Conservation (phyloP, 2,113 vertebrate species). For the Gymnarchus niloticus region DNA sequence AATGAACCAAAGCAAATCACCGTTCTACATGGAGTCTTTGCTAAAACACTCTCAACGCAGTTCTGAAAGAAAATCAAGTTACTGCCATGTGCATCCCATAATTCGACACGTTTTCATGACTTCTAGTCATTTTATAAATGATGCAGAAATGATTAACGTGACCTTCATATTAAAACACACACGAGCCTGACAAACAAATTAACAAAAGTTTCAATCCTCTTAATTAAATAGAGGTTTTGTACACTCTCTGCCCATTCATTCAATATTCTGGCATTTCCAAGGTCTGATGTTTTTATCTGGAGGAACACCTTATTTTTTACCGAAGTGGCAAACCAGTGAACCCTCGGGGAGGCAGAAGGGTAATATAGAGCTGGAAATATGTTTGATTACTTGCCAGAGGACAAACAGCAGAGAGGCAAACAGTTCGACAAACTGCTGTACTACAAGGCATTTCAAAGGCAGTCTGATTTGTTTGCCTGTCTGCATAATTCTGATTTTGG, state of each 20-base stretch:
- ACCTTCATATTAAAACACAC: not conserved
- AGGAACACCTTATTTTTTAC: not conserved
- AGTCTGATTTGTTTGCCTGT: not conserved
- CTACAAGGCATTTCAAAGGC: not conserved
- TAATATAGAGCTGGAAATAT: not conserved
- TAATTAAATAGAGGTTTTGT: not conserved
- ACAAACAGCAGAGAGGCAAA: not conserved
- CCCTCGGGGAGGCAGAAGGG: not conserved
- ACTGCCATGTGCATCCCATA: not conserved
- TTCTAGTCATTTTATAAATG: not conserved
- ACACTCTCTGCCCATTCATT: not conserved
- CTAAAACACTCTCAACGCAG: not conserved
- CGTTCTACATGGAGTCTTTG: not conserved
- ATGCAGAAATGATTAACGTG: not conserved
- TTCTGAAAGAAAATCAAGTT: not conserved
- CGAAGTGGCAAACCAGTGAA: not conserved
- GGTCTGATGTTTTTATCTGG: conserved; percentile 1
- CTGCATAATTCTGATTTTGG: not conserved
- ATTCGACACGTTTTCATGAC: not conserved
- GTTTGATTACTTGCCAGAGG: not conserved
- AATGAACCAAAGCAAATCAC: not conserved
- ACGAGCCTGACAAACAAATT: not conserved
- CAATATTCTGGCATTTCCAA: not conserved
- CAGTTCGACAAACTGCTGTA: not conserved
- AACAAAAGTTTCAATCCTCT: not conserved